Conservation (phyloP, 2,797 vertebrate species). For the Falco novaeseelandiae region DNA sequence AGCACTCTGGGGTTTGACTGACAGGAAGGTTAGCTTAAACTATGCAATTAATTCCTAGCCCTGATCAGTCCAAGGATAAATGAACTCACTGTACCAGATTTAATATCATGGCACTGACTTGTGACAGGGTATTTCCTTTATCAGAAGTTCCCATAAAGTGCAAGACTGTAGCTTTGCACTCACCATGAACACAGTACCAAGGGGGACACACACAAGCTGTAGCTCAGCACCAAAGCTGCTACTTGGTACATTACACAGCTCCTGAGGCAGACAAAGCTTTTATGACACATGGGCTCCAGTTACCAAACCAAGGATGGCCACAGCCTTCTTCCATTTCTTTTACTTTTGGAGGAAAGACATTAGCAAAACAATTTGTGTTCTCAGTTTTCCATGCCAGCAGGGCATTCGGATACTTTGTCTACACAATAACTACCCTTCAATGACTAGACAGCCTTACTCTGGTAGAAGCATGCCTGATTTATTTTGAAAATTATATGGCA, state of each 20-base stretch:
- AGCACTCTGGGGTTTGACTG: not conserved
- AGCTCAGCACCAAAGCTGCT: not conserved
- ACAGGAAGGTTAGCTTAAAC: not conserved
- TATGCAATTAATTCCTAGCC: not conserved
- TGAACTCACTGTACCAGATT: not conserved
- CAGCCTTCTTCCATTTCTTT: not conserved
- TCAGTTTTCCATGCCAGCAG: not conserved
- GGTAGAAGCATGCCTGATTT: not conserved
- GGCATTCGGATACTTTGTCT: not conserved
- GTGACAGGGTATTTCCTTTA: not conserved
- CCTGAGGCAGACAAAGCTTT: not conserved
- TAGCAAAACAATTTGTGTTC: not conserved
- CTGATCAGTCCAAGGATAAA: not conserved
- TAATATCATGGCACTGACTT: not conserved
- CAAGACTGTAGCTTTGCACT: not conserved
- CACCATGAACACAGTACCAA: fast-evolving
- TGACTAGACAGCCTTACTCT: not conserved
- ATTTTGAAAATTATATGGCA: not conserved
- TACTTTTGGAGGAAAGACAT: not conserved
- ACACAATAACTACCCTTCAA: not conserved
- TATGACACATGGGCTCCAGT: not conserved
- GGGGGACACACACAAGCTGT: not conserved
- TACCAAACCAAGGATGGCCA: not conserved
- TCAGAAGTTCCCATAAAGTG: not conserved
- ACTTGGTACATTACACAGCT: not conserved